Evolutionary conservation across 2,888 invertebrate species (phyloP), one percentile per base, ranked within the genome.

Genomic region (Drosophila atroscutellata): DNA sequence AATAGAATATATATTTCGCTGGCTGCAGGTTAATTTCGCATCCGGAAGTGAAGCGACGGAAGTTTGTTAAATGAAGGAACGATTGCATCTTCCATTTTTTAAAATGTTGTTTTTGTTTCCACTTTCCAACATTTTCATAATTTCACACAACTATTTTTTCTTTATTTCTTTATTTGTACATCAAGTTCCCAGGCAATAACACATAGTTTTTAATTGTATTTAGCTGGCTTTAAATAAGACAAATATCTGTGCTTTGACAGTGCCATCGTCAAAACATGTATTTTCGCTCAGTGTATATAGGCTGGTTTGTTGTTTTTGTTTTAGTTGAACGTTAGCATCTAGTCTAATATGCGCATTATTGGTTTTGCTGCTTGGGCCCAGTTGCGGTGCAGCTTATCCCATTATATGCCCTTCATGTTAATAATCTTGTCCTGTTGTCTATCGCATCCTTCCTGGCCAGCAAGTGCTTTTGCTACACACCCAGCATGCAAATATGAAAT

Each of bases 341-440:
- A 76, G 89, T 83, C 77, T 86, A 85, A 85, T 89, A 89, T 85
- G 89, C 85, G 86, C 87, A 84, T 89, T 85, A 85, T 85, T 85
- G 89, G 85, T 89, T 85, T 84, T 56, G 67, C 61, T 69, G 66
- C 62, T 45, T 57, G 68, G 56, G 55, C 36, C 55, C 58, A 54
- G 15, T 49, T 49, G 55, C 68, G 20, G 8, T 81, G 86, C 88
- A 89, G 83, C 85, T 83, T 83, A 87, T 83, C 79, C 83, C 72
- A 72, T 87, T 76, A 87, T 87, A 81, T 71, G 80, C 72, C 87
- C 71, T 86, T 79, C 85, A 84, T 80, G 77, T 73, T 86, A 81
- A 85, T 81, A 73, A 65, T 64, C 64, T 74, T 74, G 76, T 81
- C 65, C 86, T 63, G 67, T 70, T 45, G 45, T 15, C 45, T 32